Percentiles rank a stretch among this genome's conserved stretches.
These are phyloP conservation scores for Yponomeuta cagnagella DNA, from an alignment of 2,888 invertebrate species.

Conservation along the genomic window DNA sequence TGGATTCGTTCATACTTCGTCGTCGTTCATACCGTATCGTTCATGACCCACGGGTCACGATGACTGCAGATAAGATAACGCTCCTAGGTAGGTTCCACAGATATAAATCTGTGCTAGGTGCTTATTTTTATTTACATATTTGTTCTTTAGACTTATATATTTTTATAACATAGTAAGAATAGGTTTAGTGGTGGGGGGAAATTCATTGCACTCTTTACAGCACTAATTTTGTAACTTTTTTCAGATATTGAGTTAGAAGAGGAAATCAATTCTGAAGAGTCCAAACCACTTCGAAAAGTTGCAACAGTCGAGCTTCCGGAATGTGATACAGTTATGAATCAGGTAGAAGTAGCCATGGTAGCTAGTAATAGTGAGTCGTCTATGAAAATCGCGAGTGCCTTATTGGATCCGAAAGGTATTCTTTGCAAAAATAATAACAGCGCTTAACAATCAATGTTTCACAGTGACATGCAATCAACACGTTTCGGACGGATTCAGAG, in stretches of 20 bases:
- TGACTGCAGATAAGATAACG: no score
- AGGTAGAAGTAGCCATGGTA: conserved; percentile 45
- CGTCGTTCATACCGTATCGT: no score
- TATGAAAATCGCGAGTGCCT: conserved; percentile 20
- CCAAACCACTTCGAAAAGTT: conserved; percentile 20
- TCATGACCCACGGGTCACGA: no score
- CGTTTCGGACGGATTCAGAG: neutral
- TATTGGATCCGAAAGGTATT: conserved; percentile 8
- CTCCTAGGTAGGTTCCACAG: no score
- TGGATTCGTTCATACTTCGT: no score
- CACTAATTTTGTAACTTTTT: neutral
- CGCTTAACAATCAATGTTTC: neutral
- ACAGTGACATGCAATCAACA: conserved; percentile 6
- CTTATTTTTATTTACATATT: no score
- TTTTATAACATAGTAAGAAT: no score
- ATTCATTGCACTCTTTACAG: no score
- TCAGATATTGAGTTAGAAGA: conserved; percentile 23
- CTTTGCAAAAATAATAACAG: neutral
- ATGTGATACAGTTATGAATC: conserved; percentile 55
- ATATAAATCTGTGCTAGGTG: no score
- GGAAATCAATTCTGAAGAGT: conserved; percentile 30
- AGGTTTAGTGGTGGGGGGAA: no score
- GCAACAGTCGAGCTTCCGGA: conserved; percentile 52
- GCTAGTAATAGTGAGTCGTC: conserved; percentile 42
- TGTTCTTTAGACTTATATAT: no score